Conservation (phyloP, 2,797 vertebrate species). For the Xiphophorus birchmanni region DNA sequence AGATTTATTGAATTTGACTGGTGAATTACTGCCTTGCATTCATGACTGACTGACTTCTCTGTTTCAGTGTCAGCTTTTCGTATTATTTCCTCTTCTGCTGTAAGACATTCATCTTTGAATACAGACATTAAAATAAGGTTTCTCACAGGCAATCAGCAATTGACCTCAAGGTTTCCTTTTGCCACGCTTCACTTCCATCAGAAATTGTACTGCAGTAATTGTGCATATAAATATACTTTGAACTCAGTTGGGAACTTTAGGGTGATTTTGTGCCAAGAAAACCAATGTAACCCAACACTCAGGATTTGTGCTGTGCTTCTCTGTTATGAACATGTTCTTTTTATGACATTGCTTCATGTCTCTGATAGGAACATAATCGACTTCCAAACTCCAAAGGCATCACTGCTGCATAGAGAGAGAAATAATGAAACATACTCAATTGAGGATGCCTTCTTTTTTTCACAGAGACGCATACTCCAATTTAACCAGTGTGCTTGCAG, state of each 20-base stretch:
- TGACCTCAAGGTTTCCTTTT: slow-evolving; percentile 69
- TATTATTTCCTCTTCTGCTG: slow-evolving; percentile 58
- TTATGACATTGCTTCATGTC: slow-evolving; percentile 69
- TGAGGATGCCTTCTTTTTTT: slow-evolving; percentile 29
- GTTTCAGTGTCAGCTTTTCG: slow-evolving; percentile 71
- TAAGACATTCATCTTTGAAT: slow-evolving; percentile 76
- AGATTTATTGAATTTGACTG: slow-evolving; percentile 80
- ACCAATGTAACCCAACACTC: slow-evolving; percentile 53
- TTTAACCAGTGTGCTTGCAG: slow-evolving; percentile 17
- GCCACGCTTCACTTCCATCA: slow-evolving; percentile 62
- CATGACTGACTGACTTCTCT: slow-evolving; percentile 77
- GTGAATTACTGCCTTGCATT: slow-evolving; percentile 74
- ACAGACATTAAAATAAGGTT: slow-evolving; percentile 61
- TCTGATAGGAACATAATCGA: slow-evolving; percentile 48
- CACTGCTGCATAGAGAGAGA: slow-evolving; percentile 45
- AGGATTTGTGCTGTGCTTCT: slow-evolving; percentile 52
- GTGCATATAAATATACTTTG: slow-evolving; percentile 77
- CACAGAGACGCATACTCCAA: slow-evolving; percentile 16
- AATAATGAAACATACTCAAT: slow-evolving; percentile 53
- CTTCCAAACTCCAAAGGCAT: slow-evolving; percentile 67
- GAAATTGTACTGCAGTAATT: slow-evolving; percentile 77
- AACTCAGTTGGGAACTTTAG: slow-evolving; percentile 71
- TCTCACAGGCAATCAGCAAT: slow-evolving; percentile 67
- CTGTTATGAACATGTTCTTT: slow-evolving; percentile 59
- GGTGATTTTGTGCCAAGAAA: slow-evolving; percentile 59